phyloP scores from a whole-genome alignment of 2,113 vertebrate species.

The Triplophysa tibetana region DNA sequence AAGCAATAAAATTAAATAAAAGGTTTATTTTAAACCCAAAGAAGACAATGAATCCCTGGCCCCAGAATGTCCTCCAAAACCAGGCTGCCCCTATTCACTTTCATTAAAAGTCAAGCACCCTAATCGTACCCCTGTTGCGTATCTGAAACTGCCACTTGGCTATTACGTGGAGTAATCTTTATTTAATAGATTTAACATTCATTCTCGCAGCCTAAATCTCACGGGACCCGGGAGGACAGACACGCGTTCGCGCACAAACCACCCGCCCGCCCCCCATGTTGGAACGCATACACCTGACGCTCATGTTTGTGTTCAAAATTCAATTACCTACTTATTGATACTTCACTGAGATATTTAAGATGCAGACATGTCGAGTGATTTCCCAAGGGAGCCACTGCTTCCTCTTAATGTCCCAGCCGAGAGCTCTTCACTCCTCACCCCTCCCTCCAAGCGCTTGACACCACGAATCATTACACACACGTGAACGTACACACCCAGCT shows the following conservation, averaged over 20 bases:
- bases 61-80: constrained; percentile 65
- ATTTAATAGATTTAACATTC: constrained; percentile 99
- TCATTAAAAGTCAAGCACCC: constrained; percentile 78
- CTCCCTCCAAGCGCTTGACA: constrained; percentile 57
- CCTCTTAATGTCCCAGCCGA: constrained; percentile 98
- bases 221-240: constrained; percentile 74
- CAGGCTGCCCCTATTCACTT: constrained; percentile 71
- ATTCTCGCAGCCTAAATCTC: constrained; percentile 90
- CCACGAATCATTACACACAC: constrained; percentile 56
- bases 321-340: constrained; percentile 99
- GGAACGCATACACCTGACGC: constrained; percentile 83
- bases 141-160: constrained; percentile 85
- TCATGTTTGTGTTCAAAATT: constrained; percentile 99
- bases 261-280: constrained; percentile 65
- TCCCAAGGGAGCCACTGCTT: constrained; percentile 94
- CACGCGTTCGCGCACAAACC: constrained; percentile 50
- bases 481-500: constrained; percentile 68
- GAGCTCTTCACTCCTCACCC: constrained; percentile 57
- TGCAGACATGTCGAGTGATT: constrained; percentile 99
- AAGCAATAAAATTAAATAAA: constrained; percentile 7
- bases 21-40: constrained; percentile 59
- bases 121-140: constrained; percentile 73
- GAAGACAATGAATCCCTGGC: constrained; percentile 70
- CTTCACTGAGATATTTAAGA: constrained; percentile 99
- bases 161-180: constrained; percentile 94